These are phyloP conservation scores for Trachemys scripta DNA, from an alignment of 2,113 vertebrate genomes.

Conservation along the genomic window DNA sequence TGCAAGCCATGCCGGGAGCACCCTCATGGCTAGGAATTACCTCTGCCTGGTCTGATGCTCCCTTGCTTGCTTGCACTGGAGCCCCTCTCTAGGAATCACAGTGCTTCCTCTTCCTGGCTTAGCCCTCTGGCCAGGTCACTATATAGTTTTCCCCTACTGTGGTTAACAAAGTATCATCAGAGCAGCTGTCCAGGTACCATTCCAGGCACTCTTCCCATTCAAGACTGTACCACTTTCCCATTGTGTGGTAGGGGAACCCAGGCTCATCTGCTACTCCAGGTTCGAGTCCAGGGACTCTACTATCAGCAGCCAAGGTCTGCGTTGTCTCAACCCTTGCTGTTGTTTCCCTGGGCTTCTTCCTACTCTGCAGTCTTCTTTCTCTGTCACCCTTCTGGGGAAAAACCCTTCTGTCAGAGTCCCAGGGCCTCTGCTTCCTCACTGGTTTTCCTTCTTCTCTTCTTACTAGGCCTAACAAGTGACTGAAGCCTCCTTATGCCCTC, in stretches of 20 bases:
- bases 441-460: neutral
- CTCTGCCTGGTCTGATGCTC: neutral
- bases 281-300: neutral
- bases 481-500: neutral
- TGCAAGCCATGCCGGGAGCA: neutral
- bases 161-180: neutral
- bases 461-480: neutral
- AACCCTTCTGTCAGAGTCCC: neutral
- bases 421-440: neutral
- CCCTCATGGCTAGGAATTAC: neutral
- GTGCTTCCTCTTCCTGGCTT: neutral
- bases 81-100: neutral
- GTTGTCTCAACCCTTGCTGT: neutral
- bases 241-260: neutral
- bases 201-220: neutral
- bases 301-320: neutral
- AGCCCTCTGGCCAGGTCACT: neutral
- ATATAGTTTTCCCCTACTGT: neutral
- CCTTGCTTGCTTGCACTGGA: neutral
- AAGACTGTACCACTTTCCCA: neutral
- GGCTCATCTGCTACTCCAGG: neutral
- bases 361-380: neutral
- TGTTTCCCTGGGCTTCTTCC: neutral
- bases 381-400: neutral
- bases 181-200: neutral